Conservation (phyloP, 23 tunicate species). For the Ascidia mentula region DNA sequence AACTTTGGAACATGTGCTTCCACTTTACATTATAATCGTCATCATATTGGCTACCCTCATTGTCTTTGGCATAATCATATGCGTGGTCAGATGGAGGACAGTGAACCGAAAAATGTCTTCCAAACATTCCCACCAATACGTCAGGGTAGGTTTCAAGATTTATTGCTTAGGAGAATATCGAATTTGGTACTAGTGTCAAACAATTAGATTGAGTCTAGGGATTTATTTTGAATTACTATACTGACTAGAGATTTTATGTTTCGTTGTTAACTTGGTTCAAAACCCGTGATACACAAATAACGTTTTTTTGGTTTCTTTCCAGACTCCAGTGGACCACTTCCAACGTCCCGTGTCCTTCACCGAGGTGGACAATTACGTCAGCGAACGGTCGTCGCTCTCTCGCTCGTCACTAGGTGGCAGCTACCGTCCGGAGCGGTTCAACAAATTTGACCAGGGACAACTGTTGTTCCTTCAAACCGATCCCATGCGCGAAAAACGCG, state of each 20-base stretch:
- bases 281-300: too few relatives aligned
- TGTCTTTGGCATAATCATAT: neutral
- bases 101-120: neutral
- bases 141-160: neutral
- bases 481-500: neutral
- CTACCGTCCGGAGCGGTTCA: neutral
- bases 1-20: neutral
- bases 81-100: neutral
- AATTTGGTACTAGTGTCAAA: too few relatives aligned
- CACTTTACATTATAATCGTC: neutral
- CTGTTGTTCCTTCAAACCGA: neutral
- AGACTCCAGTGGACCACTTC: neutral
- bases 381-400: neutral
- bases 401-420: slow-evolving; percentile 12
- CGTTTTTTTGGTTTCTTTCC: neutral
- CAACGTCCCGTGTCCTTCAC: slow-evolving; percentile 2
- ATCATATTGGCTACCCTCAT: neutral
- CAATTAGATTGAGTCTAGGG: too few relatives aligned
- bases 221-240: too few relatives aligned
- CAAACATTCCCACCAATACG: neutral
- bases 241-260: too few relatives aligned
- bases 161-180: too few relatives aligned
- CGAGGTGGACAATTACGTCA: neutral
- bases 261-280: too few relatives aligned
- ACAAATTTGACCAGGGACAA: neutral